Evolutionary conservation across 2,888 invertebrate genomes (phyloP), one percentile per base, ranked within the genome.

Genomic region (Oxystoma pomonae): DNA sequence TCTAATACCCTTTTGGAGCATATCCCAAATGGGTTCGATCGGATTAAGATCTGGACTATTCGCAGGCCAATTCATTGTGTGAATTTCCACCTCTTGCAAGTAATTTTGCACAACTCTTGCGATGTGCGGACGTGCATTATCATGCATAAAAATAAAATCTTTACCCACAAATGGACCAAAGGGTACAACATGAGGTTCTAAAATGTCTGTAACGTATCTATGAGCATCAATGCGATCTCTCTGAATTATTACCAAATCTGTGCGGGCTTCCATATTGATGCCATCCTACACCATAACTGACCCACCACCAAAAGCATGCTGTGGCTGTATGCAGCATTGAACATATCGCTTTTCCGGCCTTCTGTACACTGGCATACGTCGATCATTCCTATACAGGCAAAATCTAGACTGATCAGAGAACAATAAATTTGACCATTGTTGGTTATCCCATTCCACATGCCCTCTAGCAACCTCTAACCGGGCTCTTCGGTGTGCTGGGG

Each of bases 1-100:
- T 12, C 62, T 22, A 58, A 62, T 52, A 58, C 55, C 56, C 21
- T 58, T 55, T 20, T 62, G 59, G 53, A 62, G n/a, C 59, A 59
- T 61, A 57, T 63, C 60, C 61, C 65, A 63, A 20, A 64, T 53
- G 56, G 62, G 65, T 22, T 65, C 55, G 16, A 67, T 65, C 7
- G 56, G 63, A 57, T 65, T 66, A 20, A 65, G 35, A 57, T 65
- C 63, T 21, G 64, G 61, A 55, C 61, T 64, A 55, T 55, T 51
- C 57, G 64, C 55, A 20, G 62, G 66, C 64, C 65, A 63, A 52
- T 52, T 55, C 58, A 67, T 62, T 59, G 57, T 57, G 62, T 59
- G 58, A 63, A 62, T 66, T 16, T 49, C 63, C 59, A 62, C 59
- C 55, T 65, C 60, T 52, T 67, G 50, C 50, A 62, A 59, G 51